Conservation (phyloP, 2,797 vertebrate genomes). For the Malurus leucopterus region DNA sequence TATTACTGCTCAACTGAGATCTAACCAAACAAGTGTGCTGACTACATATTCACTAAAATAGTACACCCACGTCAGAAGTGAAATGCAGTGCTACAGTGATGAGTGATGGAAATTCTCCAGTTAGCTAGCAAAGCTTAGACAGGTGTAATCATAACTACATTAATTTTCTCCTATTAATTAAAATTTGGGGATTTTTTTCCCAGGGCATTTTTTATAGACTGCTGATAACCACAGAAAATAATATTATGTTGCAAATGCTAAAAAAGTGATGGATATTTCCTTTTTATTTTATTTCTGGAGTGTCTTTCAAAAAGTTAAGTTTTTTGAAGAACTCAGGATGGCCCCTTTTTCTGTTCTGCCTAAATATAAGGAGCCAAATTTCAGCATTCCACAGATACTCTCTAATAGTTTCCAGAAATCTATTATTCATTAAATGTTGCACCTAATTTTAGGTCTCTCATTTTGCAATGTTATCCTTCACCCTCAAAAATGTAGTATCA, state of each 20-base stretch:
- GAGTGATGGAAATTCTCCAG: not conserved
- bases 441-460: slow-evolving; percentile 27
- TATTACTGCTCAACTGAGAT: not conserved
- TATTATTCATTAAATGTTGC: slow-evolving; percentile 17
- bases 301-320: not conserved
- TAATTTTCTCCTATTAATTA: slow-evolving; percentile 37
- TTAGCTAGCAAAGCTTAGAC: not conserved
- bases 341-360: not conserved
- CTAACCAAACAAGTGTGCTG: not conserved
- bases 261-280: not conserved
- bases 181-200: not conserved
- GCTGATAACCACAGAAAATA: slow-evolving; percentile 1
- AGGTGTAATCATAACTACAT: not conserved
- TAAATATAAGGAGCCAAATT: not conserved
- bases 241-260: slow-evolving; percentile 29
- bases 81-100: not conserved
- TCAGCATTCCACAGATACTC: not conserved
- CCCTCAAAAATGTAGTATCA: not conserved
- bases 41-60: not conserved
- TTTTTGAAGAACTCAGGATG: not conserved
- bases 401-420: slow-evolving; percentile 1
- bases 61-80: not conserved
- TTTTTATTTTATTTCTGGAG: slow-evolving; percentile 44
- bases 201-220: not conserved
- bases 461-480: slow-evolving; percentile 32